Evolutionary conservation across 2,113 vertebrate genomes (phyloP).

Genomic region (Pardalotus punctatus): DNA sequence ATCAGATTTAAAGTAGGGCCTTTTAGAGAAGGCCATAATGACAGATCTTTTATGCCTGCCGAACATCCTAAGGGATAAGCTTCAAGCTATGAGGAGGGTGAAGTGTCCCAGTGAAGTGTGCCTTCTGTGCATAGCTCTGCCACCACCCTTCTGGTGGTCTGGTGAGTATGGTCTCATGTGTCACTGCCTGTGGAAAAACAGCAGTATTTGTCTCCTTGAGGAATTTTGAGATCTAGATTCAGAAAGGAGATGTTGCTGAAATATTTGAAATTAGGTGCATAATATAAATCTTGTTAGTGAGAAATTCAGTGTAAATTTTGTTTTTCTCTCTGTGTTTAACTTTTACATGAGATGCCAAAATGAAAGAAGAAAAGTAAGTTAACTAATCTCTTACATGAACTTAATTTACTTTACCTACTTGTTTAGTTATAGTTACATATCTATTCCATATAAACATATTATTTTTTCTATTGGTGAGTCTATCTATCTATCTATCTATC

Average conservation of each 20-base stretch:
- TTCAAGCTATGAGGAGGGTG: neutral
- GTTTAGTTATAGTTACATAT: neutral
- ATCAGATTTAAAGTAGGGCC: neutral
- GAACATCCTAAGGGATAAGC: neutral
- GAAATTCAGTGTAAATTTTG: neutral
- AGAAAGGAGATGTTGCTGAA: neutral
- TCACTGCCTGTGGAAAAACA: neutral
- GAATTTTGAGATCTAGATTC: neutral
- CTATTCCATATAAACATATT: neutral
- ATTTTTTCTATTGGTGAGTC: neutral
- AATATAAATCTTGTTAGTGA: neutral
- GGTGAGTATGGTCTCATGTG: accelerated
- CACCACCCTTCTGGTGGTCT: neutral
- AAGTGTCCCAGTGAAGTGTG: neutral
- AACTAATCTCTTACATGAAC: neutral
- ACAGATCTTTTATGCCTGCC: neutral
- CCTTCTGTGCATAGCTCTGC: neutral
- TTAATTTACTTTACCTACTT: neutral
- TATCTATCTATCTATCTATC: neutral
- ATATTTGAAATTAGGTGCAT: neutral
- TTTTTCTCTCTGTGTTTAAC: neutral
- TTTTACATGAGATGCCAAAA: neutral
- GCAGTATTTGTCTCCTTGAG: neutral
- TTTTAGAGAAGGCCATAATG: neutral
- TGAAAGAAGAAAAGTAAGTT: neutral